A percentile compares a stretch with the other conserved stretches of the same genome.
Conservation (phyloP, 2,888 invertebrate species). For the Ichneumon xanthorius region DNA sequence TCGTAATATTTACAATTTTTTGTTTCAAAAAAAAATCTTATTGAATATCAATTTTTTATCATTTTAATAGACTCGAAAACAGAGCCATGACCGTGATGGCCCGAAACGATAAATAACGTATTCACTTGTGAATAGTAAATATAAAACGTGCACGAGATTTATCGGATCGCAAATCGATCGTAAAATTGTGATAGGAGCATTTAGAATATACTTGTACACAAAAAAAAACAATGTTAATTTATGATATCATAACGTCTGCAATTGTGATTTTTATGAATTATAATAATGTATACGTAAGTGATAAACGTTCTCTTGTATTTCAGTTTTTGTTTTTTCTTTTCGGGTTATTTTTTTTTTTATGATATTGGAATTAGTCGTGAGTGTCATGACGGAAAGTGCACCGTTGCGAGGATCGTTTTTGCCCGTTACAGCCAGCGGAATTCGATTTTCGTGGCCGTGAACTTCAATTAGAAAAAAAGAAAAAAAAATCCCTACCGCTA, state of each 20-base stretch:
- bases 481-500: constrained; percentile 44
- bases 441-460: constrained; percentile 39
- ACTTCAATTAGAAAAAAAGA: constrained; percentile 17
- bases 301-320: constrained; percentile 24
- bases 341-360: constrained; percentile 15
- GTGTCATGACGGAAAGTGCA: not conserved
- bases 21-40: constrained; percentile 11
- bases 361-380: constrained; percentile 10
- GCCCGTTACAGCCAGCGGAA: constrained; percentile 69
- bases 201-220: constrained; percentile 63
- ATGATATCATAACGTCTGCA: constrained; percentile 63
- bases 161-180: constrained; percentile 63
- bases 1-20: constrained; percentile 30
- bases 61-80: constrained; percentile 16
- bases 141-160: constrained; percentile 61
- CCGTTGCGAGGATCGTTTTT: constrained; percentile 34
- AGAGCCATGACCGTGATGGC: constrained; percentile 28
- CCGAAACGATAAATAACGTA: constrained; percentile 61
- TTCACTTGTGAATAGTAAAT: constrained; percentile 67
- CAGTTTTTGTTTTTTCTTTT: constrained; percentile 24
- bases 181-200: constrained; percentile 70
- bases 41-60: constrained; percentile 36
- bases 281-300: constrained; percentile 51
- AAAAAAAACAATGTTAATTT: constrained; percentile 66
- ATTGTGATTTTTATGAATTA: constrained; percentile 70